Conservation (phyloP, 92 coral and sea anemone species). For the Porites cylindrica region DNA sequence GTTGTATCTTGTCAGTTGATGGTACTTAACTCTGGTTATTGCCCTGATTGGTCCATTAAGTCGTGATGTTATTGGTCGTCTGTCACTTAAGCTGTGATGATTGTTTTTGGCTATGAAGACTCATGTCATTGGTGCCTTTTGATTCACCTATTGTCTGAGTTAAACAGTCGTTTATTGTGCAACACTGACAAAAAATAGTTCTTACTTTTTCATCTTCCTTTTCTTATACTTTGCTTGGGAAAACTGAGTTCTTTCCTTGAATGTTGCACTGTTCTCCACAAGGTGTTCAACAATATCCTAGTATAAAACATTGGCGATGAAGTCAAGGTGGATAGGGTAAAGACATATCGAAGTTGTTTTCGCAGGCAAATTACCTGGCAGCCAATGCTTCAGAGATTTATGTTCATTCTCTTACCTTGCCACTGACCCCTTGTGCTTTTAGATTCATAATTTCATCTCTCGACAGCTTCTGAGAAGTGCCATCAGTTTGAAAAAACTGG, state of each 20-base stretch:
- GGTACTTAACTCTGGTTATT: no score
- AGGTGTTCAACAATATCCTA: conserved; percentile 95
- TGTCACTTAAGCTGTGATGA: no score
- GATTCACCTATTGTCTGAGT: no score
- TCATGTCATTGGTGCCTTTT: no score
- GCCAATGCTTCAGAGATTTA: no score
- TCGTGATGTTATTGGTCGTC: no score
- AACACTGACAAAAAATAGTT: not conserved
- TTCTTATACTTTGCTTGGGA: conserved; percentile 96
- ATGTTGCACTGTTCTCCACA: conserved; percentile 93
- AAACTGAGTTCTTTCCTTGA: conserved; percentile 93
- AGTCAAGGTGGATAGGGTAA: not conserved
- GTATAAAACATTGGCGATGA: not conserved
- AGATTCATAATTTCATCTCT: conserved; percentile 91
- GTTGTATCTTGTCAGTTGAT: no score
- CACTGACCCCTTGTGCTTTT: conserved; percentile 92
- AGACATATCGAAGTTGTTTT: no score
- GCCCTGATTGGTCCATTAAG: no score
- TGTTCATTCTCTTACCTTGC: conserved; percentile 62
- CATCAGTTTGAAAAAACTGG: conserved; percentile 82
- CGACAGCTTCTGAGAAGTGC: conserved; percentile 92
- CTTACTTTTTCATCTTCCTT: conserved; percentile 93
- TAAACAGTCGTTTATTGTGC: not conserved
- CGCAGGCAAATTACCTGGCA: no score
- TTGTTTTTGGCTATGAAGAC: no score